These are phyloP conservation scores for Acipenser transmontanus DNA, from an alignment of 2,797 vertebrate species.

Conservation along the genomic window DNA sequence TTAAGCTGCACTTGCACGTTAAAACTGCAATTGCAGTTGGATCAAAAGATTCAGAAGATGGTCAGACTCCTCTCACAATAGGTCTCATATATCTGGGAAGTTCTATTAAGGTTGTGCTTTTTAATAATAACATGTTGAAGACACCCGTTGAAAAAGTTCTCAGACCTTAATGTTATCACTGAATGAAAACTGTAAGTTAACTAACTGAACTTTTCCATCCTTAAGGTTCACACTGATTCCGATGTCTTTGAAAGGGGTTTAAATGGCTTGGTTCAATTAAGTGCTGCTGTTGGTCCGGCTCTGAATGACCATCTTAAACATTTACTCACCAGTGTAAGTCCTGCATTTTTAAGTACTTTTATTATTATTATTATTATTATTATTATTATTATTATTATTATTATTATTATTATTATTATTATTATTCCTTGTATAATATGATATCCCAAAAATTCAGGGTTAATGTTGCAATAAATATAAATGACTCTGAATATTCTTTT, in stretches of 20 bases:
- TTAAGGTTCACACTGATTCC: constrained; percentile 50
- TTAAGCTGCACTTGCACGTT: no score
- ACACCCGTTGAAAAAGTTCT: not conserved
- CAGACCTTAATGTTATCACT: not conserved
- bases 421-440: no score
- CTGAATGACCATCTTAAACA: constrained; percentile 65
- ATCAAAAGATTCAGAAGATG: no score
- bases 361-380: not conserved
- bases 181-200: not conserved
- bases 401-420: constrained; percentile 5
- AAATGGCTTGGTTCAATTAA: constrained; percentile 59
- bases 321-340: constrained; percentile 62
- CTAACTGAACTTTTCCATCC: constrained; percentile 1
- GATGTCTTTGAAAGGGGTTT: constrained; percentile 62
- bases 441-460: no score
- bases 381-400: constrained; percentile 1
- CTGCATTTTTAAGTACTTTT: not conserved
- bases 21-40: no score
- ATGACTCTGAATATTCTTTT: no score
- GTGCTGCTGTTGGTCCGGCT: constrained; percentile 49
- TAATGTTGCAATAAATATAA: no score
- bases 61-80: no score
- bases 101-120: no score
- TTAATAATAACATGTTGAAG: no score
- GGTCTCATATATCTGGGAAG: no score